These are phyloP conservation scores for Lutjanus campechanus DNA, from an alignment of 2,797 vertebrate species.

Conservation along the genomic window DNA sequence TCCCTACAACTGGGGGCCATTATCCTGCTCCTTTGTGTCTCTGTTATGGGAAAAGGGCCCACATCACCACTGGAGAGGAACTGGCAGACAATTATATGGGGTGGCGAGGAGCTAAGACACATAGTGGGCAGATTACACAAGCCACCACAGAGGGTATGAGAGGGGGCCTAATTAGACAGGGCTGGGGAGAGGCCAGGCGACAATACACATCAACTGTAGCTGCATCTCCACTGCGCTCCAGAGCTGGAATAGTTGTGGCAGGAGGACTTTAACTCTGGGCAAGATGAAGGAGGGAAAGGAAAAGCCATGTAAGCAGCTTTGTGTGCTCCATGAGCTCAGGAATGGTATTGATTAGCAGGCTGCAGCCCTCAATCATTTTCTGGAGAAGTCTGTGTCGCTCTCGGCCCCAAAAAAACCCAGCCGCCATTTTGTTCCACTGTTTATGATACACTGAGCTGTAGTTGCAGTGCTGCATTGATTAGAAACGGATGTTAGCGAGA, in stretches of 20 bases:
- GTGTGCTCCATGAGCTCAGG: conserved; percentile 70
- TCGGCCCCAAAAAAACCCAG: conserved; percentile 31
- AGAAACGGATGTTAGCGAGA: conserved; percentile 23
- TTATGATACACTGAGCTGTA: conserved; percentile 40
- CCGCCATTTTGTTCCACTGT: conserved; percentile 67
- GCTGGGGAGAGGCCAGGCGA: conserved; percentile 86
- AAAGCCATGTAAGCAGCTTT: conserved; percentile 81
- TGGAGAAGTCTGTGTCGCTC: conserved; percentile 41
- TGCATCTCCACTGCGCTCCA: conserved; percentile 85
- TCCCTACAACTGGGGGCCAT: conserved; percentile 84
- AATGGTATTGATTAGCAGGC: conserved; percentile 83
- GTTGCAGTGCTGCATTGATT: conserved; percentile 40
- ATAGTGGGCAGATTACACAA: conserved; percentile 93
- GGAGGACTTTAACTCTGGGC: conserved; percentile 80
- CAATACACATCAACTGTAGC: conserved; percentile 82
- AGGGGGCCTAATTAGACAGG: conserved; percentile 91
- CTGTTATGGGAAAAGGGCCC: conserved; percentile 83
- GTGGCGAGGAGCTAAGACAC: conserved; percentile 90
- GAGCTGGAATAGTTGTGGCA: conserved; percentile 89
- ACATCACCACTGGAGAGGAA: conserved; percentile 84
- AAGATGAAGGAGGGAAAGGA: conserved; percentile 74
- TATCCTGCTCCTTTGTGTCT: conserved; percentile 85
- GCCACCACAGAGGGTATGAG: conserved; percentile 90
- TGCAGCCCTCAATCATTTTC: conserved; percentile 64
- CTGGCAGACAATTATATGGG: conserved; percentile 90